These are phyloP conservation scores for Drosophila rellima DNA, from an alignment of 2,888 invertebrate genomes.

Conservation along the genomic window DNA sequence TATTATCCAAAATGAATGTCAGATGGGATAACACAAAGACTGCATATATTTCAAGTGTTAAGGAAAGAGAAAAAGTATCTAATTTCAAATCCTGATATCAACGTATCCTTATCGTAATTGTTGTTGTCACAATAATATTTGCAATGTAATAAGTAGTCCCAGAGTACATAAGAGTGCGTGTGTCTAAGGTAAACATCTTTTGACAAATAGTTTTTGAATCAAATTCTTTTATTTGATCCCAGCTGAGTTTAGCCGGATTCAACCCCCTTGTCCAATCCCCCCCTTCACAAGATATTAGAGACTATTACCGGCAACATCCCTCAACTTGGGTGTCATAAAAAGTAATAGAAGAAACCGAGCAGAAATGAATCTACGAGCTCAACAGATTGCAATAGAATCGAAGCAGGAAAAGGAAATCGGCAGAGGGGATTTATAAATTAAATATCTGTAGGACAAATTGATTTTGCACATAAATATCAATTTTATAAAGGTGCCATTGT, in stretches of 20 bases:
- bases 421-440: constrained; percentile 57
- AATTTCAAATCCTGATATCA: neutral
- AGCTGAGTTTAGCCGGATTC: neutral
- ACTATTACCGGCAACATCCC: constrained; percentile 44
- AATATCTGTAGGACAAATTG: constrained; percentile 75
- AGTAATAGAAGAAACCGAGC: constrained; percentile 18
- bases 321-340: constrained; percentile 32
- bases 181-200: constrained; percentile 9
- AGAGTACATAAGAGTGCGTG: neutral
- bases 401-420: neutral
- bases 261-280: constrained; percentile 9
- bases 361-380: constrained; percentile 38
- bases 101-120: neutral
- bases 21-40: neutral
- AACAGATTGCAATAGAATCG: constrained; percentile 58
- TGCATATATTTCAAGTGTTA: neutral
- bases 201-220: constrained; percentile 19
- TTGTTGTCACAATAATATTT: constrained; percentile 7
- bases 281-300: constrained; percentile 12
- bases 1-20: too few species aligned
- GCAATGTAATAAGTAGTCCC: neutral
- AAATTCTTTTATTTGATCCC: constrained; percentile 19
- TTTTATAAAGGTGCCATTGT: constrained; percentile 58
- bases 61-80: neutral
- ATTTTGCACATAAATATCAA: constrained; percentile 70